Conservation (phyloP, 2,113 vertebrate genomes). For the Labeo rohita region DNA sequence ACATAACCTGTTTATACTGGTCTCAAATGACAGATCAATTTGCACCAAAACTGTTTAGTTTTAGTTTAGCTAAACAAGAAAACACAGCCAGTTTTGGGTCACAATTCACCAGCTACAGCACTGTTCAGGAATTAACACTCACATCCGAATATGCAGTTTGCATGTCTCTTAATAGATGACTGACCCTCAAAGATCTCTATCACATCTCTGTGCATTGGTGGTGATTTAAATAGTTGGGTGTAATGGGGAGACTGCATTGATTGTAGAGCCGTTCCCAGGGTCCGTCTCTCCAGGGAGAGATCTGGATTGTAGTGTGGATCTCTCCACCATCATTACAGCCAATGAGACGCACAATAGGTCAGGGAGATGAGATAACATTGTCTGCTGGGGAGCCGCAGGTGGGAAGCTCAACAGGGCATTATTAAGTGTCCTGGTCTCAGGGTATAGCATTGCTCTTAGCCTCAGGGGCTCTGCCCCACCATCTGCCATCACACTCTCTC, state of each 20-base stretch:
- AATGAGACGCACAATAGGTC: constrained; percentile 74
- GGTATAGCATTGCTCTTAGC: constrained; percentile 78
- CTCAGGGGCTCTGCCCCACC: constrained; percentile 70
- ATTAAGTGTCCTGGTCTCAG: constrained; percentile 80
- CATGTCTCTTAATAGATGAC: constrained; percentile 27
- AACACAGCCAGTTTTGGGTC: not conserved
- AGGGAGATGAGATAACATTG: constrained; percentile 81
- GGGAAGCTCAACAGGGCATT: constrained; percentile 74
- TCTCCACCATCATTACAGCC: constrained; percentile 74
- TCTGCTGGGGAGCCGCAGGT: constrained; percentile 73
- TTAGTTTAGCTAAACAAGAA: too few relatives aligned
- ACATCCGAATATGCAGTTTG: not conserved
- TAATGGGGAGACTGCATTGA: constrained; percentile 66
- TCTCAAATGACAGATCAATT: not conserved
- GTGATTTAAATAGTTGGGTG: constrained; percentile 60
- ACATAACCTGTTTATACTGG: not conserved
- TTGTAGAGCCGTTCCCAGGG: constrained; percentile 75
- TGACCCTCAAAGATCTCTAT: constrained; percentile 32
- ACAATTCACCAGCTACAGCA: not conserved
- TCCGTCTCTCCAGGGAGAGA: constrained; percentile 67
- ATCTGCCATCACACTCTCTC: constrained; percentile 69
- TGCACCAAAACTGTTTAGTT: not conserved
- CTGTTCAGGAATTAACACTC: not conserved
- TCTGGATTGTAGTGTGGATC: constrained; percentile 65
- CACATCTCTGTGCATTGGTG: constrained; percentile 12